Evolutionary conservation across 1,140 invertebrate species (phyloP), one percentile per base, ranked within the genome.

Genomic region (Drosophila mojavensis): DNA sequence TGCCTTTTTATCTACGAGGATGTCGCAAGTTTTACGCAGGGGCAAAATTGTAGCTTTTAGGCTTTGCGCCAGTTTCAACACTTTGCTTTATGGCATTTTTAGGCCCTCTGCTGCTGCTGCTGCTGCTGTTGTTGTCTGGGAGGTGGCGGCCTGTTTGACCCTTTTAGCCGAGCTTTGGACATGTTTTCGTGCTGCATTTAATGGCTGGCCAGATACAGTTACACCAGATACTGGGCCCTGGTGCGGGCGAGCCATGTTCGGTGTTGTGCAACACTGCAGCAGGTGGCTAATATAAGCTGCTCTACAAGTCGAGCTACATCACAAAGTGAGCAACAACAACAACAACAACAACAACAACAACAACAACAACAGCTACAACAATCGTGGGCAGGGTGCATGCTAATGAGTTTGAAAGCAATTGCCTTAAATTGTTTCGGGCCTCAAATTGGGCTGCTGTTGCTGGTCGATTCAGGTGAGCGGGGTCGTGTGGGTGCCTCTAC

Each of bases 331-430:
- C 13, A 50, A 13, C 50, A 55, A 39, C 4, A 30, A 3, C 39
- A 67, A 28, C 53, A 55, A 58, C 9, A 24, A 24, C 20, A 24
- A 24, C 20, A 17, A 17, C 13, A 50, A 13, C 50, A 55, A 39
- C 4, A 30, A 3, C 39, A 67, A 28, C 53, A 55, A 58, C 9
- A 24, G 17, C 17, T 17, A 24, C 20, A 24, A 24, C 20, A 24
- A 24, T 24, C 20, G 10, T 9, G 41, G 17, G 17, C 59, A 54
- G 36, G 67, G 56, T 60, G 82, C 82, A 85, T 85, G 82, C 78
- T 85, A 85, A 85, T 85, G 83, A 85, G 79, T 85, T 72, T 68
- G 63, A 69, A 36, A 84, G 78, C 70, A 76, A 86, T 88, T 81
- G 82, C 75, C 79, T 62, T 48, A 82, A 86, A 85, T 81, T 75